Conservation (phyloP, 2,888 invertebrate genomes). For the Pseudolycoriella hygida region DNA sequence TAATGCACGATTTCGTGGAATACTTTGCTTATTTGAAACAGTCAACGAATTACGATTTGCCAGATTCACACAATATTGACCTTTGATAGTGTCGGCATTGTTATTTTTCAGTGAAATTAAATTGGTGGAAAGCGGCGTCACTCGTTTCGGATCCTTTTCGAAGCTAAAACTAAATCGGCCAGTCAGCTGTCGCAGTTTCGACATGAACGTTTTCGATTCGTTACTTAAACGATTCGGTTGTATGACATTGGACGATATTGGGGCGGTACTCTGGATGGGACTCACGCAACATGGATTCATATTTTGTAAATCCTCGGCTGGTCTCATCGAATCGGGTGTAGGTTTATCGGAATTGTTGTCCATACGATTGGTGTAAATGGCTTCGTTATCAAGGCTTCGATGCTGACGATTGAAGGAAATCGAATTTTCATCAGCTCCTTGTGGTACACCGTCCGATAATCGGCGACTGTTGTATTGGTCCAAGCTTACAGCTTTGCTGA, state of each 20-base stretch:
- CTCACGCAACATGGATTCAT: neutral
- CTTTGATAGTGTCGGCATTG: conserved; percentile 3
- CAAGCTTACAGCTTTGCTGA: conserved; percentile 28
- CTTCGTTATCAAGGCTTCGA: conserved; percentile 18
- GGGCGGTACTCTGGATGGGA: neutral
- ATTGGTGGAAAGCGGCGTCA: conserved; percentile 2
- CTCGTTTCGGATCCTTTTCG: conserved; percentile 25
- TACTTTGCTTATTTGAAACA: neutral
- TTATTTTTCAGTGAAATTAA: conserved; percentile 7
- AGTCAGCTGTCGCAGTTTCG: conserved; percentile 25
- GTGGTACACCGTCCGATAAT: conserved; percentile 27
- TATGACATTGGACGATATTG: too few relatives aligned
- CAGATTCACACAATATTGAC: conserved; percentile 23
- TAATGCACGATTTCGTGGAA: conserved; percentile 24
- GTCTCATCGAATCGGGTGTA: conserved; percentile 2
- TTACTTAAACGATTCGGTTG: conserved; percentile 4
- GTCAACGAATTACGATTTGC: conserved; percentile 21
- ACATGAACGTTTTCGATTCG: conserved; percentile 21
- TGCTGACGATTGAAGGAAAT: conserved; percentile 28
- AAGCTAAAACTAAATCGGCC: conserved; percentile 28
- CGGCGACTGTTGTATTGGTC: conserved; percentile 30
- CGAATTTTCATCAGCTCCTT: conserved; percentile 26
- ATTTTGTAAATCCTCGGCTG: conserved; percentile 1
- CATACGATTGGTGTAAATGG: neutral
- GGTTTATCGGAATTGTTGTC: conserved; percentile 6